These are phyloP conservation scores for Cyclina sinensis DNA, from an alignment of 1,140 invertebrate species.

Conservation along the genomic window DNA sequence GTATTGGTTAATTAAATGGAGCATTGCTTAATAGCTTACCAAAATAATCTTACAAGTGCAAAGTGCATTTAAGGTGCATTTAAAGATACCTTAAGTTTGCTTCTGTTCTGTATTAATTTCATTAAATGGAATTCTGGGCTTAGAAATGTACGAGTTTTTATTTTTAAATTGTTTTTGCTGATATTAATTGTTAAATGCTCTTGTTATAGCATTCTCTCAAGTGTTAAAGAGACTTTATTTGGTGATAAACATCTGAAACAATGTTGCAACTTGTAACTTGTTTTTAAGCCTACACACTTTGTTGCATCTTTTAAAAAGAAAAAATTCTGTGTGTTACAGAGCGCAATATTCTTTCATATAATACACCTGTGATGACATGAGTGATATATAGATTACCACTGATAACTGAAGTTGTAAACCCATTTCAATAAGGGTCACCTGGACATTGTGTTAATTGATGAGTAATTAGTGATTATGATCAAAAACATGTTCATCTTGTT, in stretches of 20 bases:
- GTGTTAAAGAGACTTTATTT: too few species aligned
- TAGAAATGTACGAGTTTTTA: too few species aligned
- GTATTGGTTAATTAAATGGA: too few species aligned
- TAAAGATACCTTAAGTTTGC: too few species aligned
- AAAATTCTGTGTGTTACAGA: not conserved
- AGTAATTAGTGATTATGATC: constrained; percentile 38
- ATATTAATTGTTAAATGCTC: too few species aligned
- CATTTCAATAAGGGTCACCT: not conserved
- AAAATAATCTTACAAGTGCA: too few species aligned
- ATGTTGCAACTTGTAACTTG: not conserved
- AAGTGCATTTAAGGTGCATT: too few species aligned
- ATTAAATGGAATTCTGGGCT: too few species aligned
- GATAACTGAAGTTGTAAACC: not conserved
- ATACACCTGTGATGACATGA: constrained; percentile 29
- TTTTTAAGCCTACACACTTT: constrained; percentile 1
- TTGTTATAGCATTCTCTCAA: too few species aligned
- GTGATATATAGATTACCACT: not conserved
- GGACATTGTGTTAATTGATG: constrained; percentile 46
- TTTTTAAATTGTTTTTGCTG: too few species aligned
- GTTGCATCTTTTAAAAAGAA: not conserved
- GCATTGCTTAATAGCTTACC: too few species aligned
- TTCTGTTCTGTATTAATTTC: too few species aligned
- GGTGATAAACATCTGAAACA: constrained; percentile 4
- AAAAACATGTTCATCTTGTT: not conserved
- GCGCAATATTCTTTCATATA: not conserved